These are phyloP conservation scores for Caenorhabditis angaria DNA, from an alignment of 2,888 invertebrate species.

Conservation along the genomic window DNA sequence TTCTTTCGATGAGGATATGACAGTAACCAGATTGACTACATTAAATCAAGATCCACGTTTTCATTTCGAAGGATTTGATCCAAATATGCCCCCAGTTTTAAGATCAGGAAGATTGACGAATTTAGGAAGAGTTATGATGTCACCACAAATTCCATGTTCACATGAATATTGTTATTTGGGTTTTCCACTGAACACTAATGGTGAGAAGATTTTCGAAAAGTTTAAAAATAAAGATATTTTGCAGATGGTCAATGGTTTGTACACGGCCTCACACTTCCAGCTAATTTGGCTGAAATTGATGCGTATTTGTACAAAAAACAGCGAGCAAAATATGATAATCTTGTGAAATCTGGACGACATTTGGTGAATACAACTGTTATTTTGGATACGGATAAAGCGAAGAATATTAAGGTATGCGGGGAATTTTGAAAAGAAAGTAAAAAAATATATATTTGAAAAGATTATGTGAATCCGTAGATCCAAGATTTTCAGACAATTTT, in stretches of 20 bases:
- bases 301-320: constrained; percentile 77
- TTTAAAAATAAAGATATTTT: constrained; percentile 51
- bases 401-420: constrained; percentile 75
- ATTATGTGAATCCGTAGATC: too few species aligned
- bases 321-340: constrained; percentile 76
- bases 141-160: constrained; percentile 41
- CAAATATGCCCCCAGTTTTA: constrained; percentile 63
- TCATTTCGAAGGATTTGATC: constrained; percentile 73
- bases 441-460: too few species aligned
- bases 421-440: neutral
- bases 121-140: constrained; percentile 71
- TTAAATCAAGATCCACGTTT: constrained; percentile 79
- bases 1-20: constrained; percentile 77
- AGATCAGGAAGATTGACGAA: constrained; percentile 67
- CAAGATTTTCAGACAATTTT: too few species aligned
- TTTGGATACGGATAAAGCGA: constrained; percentile 81
- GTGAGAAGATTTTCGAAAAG: constrained; percentile 73
- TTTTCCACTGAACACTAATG: constrained; percentile 78
- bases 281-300: constrained; percentile 80
- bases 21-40: constrained; percentile 79
- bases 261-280: constrained; percentile 78
- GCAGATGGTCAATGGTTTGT: constrained; percentile 80
- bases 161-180: constrained; percentile 80
- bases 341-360: constrained; percentile 66
- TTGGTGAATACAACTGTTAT: constrained; percentile 80